A percentile compares a stretch with the other conserved stretches of the same genome.
Evolutionary conservation across 2,888 invertebrate genomes (phyloP).

Genomic region (Spodoptera picta): DNA sequence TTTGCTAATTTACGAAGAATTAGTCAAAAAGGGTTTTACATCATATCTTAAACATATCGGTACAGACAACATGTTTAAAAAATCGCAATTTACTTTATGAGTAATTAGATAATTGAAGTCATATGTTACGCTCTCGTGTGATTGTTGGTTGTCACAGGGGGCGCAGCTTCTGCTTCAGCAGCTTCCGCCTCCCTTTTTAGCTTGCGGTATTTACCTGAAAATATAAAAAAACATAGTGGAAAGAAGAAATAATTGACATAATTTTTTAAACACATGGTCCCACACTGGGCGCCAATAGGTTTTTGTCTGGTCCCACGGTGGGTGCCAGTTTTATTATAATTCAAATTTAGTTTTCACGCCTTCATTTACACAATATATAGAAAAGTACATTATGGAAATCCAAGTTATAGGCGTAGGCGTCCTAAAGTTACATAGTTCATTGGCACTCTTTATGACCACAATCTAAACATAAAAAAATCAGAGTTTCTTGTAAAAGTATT

Average conservation of each 20-base stretch:
- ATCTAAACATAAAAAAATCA: too few relatives aligned
- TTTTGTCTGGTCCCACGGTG: too few relatives aligned
- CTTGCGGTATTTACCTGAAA: conserved; percentile 90
- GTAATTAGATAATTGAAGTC: conserved; percentile 11
- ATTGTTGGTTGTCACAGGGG: conserved; percentile 83
- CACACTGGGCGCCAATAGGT: background rate
- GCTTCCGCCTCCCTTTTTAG: conserved; percentile 88
- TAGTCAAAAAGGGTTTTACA: too few relatives aligned
- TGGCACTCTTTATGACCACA: conserved; percentile 74
- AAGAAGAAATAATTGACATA: background rate
- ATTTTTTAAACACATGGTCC: background rate
- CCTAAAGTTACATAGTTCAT: too few relatives aligned
- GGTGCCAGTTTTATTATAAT: too few relatives aligned
- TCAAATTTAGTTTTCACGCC: background rate
- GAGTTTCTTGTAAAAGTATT: too few relatives aligned
- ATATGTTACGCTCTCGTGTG: conserved; percentile 77
- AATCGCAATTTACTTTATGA: background rate
- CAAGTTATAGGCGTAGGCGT: too few relatives aligned
- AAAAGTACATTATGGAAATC: background rate
- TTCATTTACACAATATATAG: background rate
- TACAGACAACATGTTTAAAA: too few relatives aligned
- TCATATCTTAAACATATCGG: too few relatives aligned
- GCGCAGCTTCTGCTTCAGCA: conserved; percentile 79
- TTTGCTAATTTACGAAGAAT: too few relatives aligned
- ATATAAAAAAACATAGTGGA: too few relatives aligned